Evolutionary conservation across 2,888 invertebrate genomes (phyloP), one percentile per base, ranked within the genome.

Genomic region (Ophion slaviceki): DNA sequence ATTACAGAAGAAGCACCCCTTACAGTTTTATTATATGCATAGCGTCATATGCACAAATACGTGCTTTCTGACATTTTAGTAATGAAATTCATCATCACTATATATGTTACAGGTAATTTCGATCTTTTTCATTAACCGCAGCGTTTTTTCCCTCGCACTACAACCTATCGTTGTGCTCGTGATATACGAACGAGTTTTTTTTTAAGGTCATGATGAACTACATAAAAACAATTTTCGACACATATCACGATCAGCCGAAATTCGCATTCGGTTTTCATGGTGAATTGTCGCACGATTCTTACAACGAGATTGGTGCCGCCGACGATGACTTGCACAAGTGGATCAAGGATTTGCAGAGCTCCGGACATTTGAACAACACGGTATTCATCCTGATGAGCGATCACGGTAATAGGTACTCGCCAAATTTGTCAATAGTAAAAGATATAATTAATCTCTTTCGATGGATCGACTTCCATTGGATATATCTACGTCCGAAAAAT

Each of bases 321-420:
- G 99, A 99, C 92, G 95, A 96, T 0, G 97, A 97, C 92, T 92
- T 97, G 0, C 93, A 95, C 5, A 90, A 95, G 0, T 97, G 97
- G 95, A 92, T 99, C n/a, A 94, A 94, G 68, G 94, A 95, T 57
- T 94, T 98, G 24, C 94, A 96, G 66, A 92, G 94, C 5, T 94
- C 95, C 0, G 96, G 96, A 0, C 94, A 96, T 61, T 94, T 98
- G 24, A 96, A 98, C 86, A 96, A 98, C 89, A 98, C 99, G 0
- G 92, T 99, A 87, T 94, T 99, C 0, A 96, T 99, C 79, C 92
- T 99, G 3, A 98, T 99, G 98, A 97, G 98, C 5, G 99, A 99
- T 94, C 99, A 99, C 93, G 99, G 99, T 0, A 96, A 97, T 87
- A 96, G 97, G 96, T 97, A 91, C 28, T 53, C 53, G 89, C 5